Evolutionary conservation across 1,140 invertebrate species (phyloP), one percentile per base, ranked within the genome.

Genomic region (Parasteatoda tepidariorum): DNA sequence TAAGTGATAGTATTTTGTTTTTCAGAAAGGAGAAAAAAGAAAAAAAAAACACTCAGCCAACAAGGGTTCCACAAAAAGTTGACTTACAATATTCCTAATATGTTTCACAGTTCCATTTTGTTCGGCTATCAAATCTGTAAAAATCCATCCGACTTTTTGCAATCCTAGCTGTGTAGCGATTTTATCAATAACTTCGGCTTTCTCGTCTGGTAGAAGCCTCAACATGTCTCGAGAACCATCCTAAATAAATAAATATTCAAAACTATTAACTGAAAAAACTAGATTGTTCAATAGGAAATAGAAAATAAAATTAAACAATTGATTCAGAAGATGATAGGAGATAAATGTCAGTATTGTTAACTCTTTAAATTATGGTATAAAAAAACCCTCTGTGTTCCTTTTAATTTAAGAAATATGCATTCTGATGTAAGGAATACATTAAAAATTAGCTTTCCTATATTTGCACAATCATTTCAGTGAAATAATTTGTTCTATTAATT

Each of bases 81-180:
- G n/a, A n/a, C 87, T 87, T 87, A 90, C 94, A 86, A 95, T 94
- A 88, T 96, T 96, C 85, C 94, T 90, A 62, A 93, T 91, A 88
- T 94, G 91, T 87, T 94, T 94, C 2, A 95, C 97, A 87, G 96
- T 97, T 88, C 97, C 97, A 87, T 93, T 93, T 86, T 93, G 92
- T 85, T 96, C 93, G 59, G 95, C 93, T 85, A 98, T 92, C 30
- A 99, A 91, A 92, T 99, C 98, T 11, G 98, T 99, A 89, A 99
- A 99, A 86, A 99, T 97, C 98, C 98, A 99, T 31, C 98, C 98
- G 84, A 99, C 93, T 89, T 92, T 90, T 68, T 89, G 91, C 85
- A 99, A 90, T 61, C 97, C 97, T 48, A 99, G 91, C 74, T 92
- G 90, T 48, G 88, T 88, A 61, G 96, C 96, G 83, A 99, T 90